Evolutionary conservation across 2,888 invertebrate genomes (phyloP).

Genomic region (Dioctria rufipes): DNA sequence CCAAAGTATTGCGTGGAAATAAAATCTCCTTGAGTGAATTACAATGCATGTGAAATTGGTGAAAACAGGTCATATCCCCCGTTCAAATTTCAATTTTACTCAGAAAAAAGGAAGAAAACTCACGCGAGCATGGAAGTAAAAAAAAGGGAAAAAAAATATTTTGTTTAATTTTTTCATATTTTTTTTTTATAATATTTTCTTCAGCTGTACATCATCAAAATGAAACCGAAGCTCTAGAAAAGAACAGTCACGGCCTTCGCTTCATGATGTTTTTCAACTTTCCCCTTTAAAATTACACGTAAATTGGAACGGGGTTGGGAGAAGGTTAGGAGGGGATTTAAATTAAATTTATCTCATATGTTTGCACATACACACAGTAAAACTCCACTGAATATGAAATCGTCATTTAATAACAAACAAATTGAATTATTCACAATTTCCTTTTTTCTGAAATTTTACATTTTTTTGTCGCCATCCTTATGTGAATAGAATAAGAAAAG

Average conservation of each 20-base stretch:
- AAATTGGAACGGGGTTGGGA: no score
- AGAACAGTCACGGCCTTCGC: background rate
- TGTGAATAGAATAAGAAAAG: no score
- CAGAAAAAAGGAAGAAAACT: background rate
- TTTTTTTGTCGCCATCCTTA: background rate
- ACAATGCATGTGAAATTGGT: background rate
- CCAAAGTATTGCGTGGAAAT: background rate
- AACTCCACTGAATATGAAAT: slow-evolving; percentile 16
- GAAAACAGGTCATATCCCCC: background rate
- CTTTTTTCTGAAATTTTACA: background rate
- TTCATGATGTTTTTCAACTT: background rate
- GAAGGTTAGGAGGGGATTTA: background rate
- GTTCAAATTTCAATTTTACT: background rate
- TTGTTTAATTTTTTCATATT: no score
- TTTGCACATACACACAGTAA: background rate
- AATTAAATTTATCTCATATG: slow-evolving; percentile 1
- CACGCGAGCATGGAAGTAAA: background rate
- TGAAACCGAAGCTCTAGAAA: background rate
- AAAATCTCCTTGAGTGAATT: background rate
- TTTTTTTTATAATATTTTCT: background rate
- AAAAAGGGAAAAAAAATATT: background rate
- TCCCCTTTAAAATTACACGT: slow-evolving; percentile 1
- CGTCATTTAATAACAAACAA: background rate
- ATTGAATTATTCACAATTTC: slow-evolving; percentile 13
- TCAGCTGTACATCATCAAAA: slow-evolving; percentile 12